Percentiles rank a stretch among this genome's conserved stretches.
phyloP scores from a whole-genome alignment of 2,797 vertebrate genomes.

The Dicrostonyx torquatus region DNA sequence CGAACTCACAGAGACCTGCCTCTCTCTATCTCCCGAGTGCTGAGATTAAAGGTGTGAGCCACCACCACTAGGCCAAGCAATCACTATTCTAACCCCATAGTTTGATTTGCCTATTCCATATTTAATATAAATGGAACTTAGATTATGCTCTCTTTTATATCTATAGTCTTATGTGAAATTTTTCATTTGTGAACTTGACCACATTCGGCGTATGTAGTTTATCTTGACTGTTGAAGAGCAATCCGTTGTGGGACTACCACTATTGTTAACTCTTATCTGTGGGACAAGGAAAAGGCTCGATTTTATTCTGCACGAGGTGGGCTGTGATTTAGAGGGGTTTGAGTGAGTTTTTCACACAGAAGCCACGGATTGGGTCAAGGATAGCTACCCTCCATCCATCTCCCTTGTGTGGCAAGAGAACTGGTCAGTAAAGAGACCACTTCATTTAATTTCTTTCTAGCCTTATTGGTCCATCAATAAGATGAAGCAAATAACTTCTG shows the following conservation, averaged over 20 bases:
- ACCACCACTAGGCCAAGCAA: not conserved
- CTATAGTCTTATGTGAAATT: not conserved
- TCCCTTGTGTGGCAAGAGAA: not conserved
- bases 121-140: not conserved
- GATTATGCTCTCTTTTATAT: not conserved
- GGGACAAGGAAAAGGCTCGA: not conserved
- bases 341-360: not conserved
- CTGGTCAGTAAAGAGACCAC: not conserved
- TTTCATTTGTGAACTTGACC: not conserved
- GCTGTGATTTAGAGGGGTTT: not conserved
- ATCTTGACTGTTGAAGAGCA: not conserved
- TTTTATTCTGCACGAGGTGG: not conserved
- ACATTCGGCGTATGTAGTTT: not conserved
- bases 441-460: not conserved
- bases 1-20: too few species aligned
- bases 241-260: not conserved
- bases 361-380: not conserved
- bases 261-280: not conserved
- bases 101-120: conserved; percentile 14
- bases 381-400: not conserved
- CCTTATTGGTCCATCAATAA: not conserved
- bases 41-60: too few species aligned
- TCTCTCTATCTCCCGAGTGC: too few species aligned
- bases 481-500: not conserved
- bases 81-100: not conserved